These are phyloP conservation scores for Valencia hispanica DNA, from an alignment of 2,797 vertebrate species.

Conservation along the genomic window DNA sequence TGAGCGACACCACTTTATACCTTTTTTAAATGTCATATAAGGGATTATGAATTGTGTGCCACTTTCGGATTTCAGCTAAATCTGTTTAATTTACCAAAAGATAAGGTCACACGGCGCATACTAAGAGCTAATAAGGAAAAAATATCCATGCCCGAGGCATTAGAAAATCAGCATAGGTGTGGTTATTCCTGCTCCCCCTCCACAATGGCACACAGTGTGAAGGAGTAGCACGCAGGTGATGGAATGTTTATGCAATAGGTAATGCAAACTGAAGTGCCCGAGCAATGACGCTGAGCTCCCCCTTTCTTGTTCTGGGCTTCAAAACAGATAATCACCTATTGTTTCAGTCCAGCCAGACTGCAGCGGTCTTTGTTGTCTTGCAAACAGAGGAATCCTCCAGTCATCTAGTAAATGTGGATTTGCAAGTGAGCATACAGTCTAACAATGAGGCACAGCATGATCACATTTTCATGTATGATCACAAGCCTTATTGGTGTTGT, in stretches of 20 bases:
- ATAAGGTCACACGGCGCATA: slow-evolving; percentile 57
- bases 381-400: slow-evolving; percentile 34
- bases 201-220: slow-evolving; percentile 57
- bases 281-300: slow-evolving; percentile 10
- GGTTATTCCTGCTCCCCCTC: slow-evolving; percentile 72
- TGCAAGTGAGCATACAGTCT: slow-evolving; percentile 28
- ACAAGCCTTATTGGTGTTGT: too few species aligned
- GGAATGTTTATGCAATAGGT: slow-evolving; percentile 36
- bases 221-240: slow-evolving; percentile 59
- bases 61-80: slow-evolving; percentile 7
- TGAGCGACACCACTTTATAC: background rate
- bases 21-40: background rate
- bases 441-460: slow-evolving; percentile 22
- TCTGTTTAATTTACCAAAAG: slow-evolving; percentile 16
- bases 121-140: slow-evolving; percentile 61
- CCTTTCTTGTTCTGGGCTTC: slow-evolving; percentile 17
- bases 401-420: slow-evolving; percentile 29
- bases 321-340: slow-evolving; percentile 33
- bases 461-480: slow-evolving; percentile 26
- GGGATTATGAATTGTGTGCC: background rate
- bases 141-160: slow-evolving; percentile 82
- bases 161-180: slow-evolving; percentile 86
- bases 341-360: slow-evolving; percentile 6
- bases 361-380: slow-evolving; percentile 19
- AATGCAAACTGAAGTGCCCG: slow-evolving; percentile 44